Evolutionary conservation across 2,797 vertebrate species (phyloP).

Genomic region (Anomalospiza imberbis): DNA sequence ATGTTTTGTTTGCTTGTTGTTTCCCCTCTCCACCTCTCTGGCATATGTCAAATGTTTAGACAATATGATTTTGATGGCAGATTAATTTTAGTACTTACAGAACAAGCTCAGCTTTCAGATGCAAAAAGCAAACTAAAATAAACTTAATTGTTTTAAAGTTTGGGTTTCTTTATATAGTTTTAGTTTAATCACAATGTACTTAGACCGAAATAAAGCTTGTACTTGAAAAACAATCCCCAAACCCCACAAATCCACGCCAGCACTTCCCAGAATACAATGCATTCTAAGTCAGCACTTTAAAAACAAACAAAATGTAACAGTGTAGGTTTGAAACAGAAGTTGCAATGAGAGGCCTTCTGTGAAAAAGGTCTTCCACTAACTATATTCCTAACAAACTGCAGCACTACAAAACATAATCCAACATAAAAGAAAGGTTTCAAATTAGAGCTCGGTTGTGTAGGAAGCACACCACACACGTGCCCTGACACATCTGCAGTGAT

Average conservation of each 20-base stretch:
- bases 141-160: background rate
- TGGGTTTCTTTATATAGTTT: background rate
- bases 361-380: background rate
- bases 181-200: background rate
- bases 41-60: background rate
- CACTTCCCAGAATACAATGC: background rate
- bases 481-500: background rate
- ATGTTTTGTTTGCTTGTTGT: background rate
- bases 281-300: background rate
- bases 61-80: conserved; percentile 8
- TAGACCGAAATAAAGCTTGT: background rate
- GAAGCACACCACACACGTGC: background rate
- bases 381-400: background rate
- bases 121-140: background rate
- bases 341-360: background rate
- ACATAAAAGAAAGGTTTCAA: background rate
- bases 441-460: background rate
- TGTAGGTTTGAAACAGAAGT: conserved; percentile 20
- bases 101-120: conserved; percentile 5
- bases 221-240: background rate
- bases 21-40: background rate
- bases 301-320: background rate
- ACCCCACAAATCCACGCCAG: background rate
- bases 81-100: conserved; percentile 26
- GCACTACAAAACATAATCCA: background rate